Base-by-base conservation (phyloP, 30 jellyfish, hydroid and myxozoan species). In the Mastigias papua region DNA sequence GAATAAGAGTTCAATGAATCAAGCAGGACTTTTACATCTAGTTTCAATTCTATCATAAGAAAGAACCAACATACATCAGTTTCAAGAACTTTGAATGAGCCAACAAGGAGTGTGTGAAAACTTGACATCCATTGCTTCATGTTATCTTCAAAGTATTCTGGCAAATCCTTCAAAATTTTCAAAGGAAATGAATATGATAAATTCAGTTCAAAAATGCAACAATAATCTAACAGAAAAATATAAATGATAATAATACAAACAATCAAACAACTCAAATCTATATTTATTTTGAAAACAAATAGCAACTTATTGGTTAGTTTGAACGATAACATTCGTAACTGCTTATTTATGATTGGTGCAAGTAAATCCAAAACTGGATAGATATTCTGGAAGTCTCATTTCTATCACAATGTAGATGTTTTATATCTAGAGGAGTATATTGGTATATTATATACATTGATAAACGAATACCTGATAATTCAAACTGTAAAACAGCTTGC, bases 71-170 rank as follows among this genome's bases (percentile, higher is more conserved):
- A 27, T 76, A 94, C 98, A 27, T 84, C 96, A 20, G 87, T 87
- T 31, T 80, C 73, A 30, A 94, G 97, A 3, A 72, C 90, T 25
- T 70, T 67, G 73, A 81, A 94, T 3, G 86, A 93, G 19, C 92
- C 71, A 61, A 94, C 97, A 16, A 94, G 90, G 69, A 94, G 90
- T 57, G 78, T 79, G 85, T 94, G 99, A 63, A 94, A 94, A 64
- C 90, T 95, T 69, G 86, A 82, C 99, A 94, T 94, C 99, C 99
- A 94, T 69, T 86, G 78, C 73, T 79, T 80, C 97, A 94, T 94
- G 87, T 94, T 94, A 64, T 94, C 99, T 79, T 94, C 99, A 61
- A 94, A 94, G 69, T 81, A 94, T 67, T 89, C 99, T 28, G 99
- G 99, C 20, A 94, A 79, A 71, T 94, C 99, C 99, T 94, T 51